A percentile compares a stretch with the other conserved stretches of the same genome.
Conservation (phyloP, 2,797 vertebrate genomes). For the Jordanella pulchra region DNA sequence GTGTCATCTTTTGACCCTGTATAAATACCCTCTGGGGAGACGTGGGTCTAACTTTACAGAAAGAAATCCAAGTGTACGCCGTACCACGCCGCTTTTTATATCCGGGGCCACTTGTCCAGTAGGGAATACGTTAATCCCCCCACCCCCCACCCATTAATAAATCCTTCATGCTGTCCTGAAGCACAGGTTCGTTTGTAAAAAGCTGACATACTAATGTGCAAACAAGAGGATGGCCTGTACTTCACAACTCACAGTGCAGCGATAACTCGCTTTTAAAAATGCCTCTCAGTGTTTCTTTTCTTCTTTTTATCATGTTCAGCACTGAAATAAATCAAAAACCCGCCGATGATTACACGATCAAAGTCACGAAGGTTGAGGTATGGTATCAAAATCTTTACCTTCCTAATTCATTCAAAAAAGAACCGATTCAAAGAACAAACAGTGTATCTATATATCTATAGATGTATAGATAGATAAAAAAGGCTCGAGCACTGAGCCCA, state of each 20-base stretch:
- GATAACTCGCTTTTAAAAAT: slow-evolving; percentile 76
- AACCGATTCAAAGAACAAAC: slow-evolving; percentile 64
- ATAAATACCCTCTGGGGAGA: slow-evolving; percentile 80
- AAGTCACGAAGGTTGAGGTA: slow-evolving; percentile 97
- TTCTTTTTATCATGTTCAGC: slow-evolving; percentile 7
- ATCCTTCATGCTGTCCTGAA: slow-evolving; percentile 91
- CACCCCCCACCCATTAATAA: slow-evolving; percentile 31
- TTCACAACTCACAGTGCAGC: slow-evolving; percentile 98
- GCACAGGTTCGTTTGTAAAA: slow-evolving; percentile 73
- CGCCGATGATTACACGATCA: slow-evolving; percentile 87
- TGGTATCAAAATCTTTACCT: slow-evolving; percentile 87
- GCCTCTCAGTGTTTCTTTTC: slow-evolving; percentile 74
- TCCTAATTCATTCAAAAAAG: slow-evolving; percentile 84
- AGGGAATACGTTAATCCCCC: slow-evolving; percentile 54
- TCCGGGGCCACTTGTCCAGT: slow-evolving; percentile 60
- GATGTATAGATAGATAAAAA: slow-evolving; percentile 32
- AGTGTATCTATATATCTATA: slow-evolving; percentile 33
- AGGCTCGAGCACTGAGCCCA: slow-evolving; percentile 66
- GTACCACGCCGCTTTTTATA: slow-evolving; percentile 66
- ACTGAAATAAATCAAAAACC: slow-evolving; percentile 81
- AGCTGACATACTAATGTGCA: slow-evolving; percentile 96
- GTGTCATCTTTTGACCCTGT: slow-evolving; percentile 92
- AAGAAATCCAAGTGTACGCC: slow-evolving; percentile 73
- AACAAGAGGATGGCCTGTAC: slow-evolving; percentile 96
- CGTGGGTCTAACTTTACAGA: slow-evolving; percentile 65